Percentiles rank a stretch among this genome's conserved stretches.
These are phyloP conservation scores for Drosophila mercatorum DNA, from an alignment of 2,888 invertebrate species.

Conservation along the genomic window DNA sequence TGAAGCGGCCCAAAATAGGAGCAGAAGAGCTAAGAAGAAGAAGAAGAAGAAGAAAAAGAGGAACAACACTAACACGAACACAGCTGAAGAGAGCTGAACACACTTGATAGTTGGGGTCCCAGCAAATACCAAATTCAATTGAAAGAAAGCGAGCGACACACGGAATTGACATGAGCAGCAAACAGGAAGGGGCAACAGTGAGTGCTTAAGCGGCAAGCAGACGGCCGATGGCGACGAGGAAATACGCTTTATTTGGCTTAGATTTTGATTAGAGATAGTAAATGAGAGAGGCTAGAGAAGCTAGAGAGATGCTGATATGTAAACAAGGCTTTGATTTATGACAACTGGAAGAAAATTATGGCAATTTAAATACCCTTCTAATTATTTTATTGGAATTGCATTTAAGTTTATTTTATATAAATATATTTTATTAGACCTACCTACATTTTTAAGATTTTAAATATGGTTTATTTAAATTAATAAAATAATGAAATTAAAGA, in stretches of 20 bases:
- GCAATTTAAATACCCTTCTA: too few species aligned
- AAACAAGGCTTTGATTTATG: too few species aligned
- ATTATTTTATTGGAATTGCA: too few species aligned
- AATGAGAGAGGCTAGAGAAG: too few species aligned
- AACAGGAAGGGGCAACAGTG: constrained; percentile 52
- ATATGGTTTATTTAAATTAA: too few species aligned
- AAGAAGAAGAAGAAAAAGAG: neutral
- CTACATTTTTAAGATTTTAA: too few species aligned
- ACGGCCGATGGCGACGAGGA: neutral
- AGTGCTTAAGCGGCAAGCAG: constrained; percentile 14
- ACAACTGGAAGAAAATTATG: too few species aligned
- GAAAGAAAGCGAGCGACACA: constrained; percentile 76
- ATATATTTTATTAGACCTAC: too few species aligned
- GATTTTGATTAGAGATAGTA: neutral
- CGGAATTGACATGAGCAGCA: constrained; percentile 66
- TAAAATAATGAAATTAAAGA: too few species aligned
- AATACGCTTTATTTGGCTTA: constrained; percentile 27
- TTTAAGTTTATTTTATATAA: too few species aligned
- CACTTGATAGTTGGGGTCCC: constrained; percentile 25
- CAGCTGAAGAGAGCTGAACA: constrained; percentile 13
- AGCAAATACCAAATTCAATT: constrained; percentile 63
- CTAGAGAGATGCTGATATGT: too few species aligned
- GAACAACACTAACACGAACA: neutral
- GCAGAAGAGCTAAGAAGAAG: constrained; percentile 32
- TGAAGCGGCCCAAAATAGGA: constrained; percentile 64